Conservation (phyloP, 2,113 vertebrate species). For the Onychostruthus taczanowskii region DNA sequence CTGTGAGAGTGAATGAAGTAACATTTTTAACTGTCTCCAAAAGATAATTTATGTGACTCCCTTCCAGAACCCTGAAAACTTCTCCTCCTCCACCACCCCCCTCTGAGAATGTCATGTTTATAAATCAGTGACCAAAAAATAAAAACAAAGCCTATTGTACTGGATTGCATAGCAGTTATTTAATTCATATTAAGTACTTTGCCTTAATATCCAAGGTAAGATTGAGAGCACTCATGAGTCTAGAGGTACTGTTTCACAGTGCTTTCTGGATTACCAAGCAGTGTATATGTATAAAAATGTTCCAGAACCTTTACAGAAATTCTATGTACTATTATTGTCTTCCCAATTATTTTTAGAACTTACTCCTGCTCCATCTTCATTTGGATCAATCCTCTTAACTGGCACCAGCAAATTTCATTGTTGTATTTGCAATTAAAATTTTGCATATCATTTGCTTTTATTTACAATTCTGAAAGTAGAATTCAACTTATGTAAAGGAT, state of each 20-base stretch:
- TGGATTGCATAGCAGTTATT: not conserved
- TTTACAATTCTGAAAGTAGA: not conserved
- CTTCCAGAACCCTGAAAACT: not conserved
- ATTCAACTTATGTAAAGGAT: not conserved
- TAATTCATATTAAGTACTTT: not conserved
- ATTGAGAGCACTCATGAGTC: not conserved
- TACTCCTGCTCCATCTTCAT: not conserved
- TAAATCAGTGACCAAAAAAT: not conserved
- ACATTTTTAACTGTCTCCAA: not conserved
- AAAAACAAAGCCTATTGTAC: not conserved
- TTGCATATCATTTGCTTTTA: not conserved
- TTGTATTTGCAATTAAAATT: not conserved
- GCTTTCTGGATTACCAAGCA: not conserved
- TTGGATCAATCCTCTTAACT: not conserved
- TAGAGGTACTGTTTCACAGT: accelerated
- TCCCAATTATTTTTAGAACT: not conserved
- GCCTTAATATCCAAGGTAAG: not conserved
- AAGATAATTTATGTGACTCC: not conserved
- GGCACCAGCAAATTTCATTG: not conserved
- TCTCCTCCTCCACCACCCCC: accelerated
- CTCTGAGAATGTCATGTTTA: not conserved
- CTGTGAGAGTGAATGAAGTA: not conserved
- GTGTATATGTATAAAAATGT: not conserved
- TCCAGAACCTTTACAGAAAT: not conserved
- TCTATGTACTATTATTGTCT: not conserved